Base-by-base conservation (phyloP, 2,113 vertebrate genomes). In the Pteropus alecto region DNA sequence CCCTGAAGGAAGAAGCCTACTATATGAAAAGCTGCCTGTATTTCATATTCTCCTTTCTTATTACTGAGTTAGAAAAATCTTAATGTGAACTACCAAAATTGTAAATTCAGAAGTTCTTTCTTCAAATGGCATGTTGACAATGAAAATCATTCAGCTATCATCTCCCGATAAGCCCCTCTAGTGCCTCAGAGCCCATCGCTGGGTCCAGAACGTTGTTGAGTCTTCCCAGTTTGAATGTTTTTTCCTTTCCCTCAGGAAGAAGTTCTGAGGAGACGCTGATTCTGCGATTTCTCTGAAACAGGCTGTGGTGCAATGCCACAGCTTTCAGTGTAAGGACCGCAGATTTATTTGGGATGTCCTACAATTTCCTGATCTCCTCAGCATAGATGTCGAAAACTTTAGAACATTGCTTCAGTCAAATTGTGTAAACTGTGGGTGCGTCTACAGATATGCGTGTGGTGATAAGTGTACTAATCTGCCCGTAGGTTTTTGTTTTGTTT, bases 301-400 rank as follows among this genome's bases (percentile, higher is more conserved):
- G 43, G 28, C 38, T 56, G 30, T 84, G 63, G n/a, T 14, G 2
- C 12, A 7, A 41, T 15, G 21, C 82, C 51, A 51, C 35, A 19
- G 5, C 3, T 58, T 94, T 74, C 74, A 54, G 87, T 4, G 2
- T 26, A 46, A 2, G 2, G n/a, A 54, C 11, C 38, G 28, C 3
- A n/a, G 70, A 51, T 76, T 90, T 65, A 19, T 35, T 5, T 24
- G 46, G n/a, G 24, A 19, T 41, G 67, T 18, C 18, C 41, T 76
- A 68, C 54, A 76, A 18, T 91, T 65, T 85, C 90, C 58, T 54
- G 76, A 5, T 54, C n/a, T 35, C n/a, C 71, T 68, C 82, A 35
- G 90, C 71, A 81, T 0, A 10, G 9, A 78, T 6, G 38, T 90
- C 22, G 73, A 61, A 93, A 93, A 92, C 30, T 35, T 30, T 1